Percentiles rank a stretch among this genome's conserved stretches.
These are phyloP conservation scores for Otolemur garnettii DNA, from an alignment of 2,113 vertebrate genomes.

Conservation along the genomic window DNA sequence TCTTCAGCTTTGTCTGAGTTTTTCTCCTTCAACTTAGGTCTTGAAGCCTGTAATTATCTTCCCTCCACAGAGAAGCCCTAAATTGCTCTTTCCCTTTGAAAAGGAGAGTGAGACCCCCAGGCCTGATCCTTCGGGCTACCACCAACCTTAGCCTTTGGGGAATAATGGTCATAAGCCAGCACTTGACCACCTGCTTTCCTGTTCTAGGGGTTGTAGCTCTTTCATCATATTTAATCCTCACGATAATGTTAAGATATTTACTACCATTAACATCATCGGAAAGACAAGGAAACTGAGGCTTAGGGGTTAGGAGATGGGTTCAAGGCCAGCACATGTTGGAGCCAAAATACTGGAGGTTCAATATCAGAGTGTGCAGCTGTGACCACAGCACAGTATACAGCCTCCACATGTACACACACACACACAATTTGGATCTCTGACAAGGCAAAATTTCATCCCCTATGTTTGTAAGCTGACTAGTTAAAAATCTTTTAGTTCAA, in stretches of 20 bases:
- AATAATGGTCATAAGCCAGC: background rate
- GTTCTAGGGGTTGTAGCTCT: background rate
- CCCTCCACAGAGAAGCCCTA: background rate
- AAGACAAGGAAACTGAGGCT: background rate
- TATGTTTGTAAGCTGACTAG: background rate
- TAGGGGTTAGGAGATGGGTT: background rate
- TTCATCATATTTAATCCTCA: background rate
- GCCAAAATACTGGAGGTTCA: background rate
- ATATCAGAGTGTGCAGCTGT: background rate
- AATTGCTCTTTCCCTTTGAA: background rate
- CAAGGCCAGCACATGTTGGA: background rate
- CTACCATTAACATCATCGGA: background rate
- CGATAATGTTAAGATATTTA: background rate
- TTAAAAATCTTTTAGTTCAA: conserved; percentile 15
- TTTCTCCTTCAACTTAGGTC: background rate
- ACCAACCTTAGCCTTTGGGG: background rate
- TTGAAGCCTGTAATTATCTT: background rate
- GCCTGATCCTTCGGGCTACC: background rate
- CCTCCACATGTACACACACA: too few species aligned
- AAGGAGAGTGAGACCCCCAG: background rate
- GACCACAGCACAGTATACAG: background rate
- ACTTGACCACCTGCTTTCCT: background rate
- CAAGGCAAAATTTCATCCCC: background rate
- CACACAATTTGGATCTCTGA: background rate
- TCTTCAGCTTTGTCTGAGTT: background rate